Percentiles rank a stretch among this genome's conserved stretches.
Evolutionary conservation across 2,797 vertebrate species (phyloP).

Genomic region (Bucorvus abyssinicus): DNA sequence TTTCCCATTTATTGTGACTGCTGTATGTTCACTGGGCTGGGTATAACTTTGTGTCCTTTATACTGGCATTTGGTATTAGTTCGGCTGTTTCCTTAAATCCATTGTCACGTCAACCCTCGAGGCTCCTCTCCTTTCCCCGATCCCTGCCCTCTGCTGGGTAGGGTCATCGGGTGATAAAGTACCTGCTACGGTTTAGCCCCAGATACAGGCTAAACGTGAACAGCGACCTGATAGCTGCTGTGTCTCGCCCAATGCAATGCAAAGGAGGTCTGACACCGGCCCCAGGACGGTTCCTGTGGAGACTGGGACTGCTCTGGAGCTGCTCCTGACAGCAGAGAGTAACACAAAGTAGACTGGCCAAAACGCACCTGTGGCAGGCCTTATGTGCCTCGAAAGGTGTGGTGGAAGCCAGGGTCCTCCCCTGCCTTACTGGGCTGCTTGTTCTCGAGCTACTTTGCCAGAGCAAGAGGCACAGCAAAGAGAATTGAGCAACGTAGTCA

Average conservation of each 20-base stretch:
- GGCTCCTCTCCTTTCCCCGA: no score
- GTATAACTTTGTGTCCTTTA: no score
- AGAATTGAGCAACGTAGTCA: rapidly evolving
- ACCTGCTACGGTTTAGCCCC: no score
- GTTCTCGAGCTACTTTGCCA: not conserved
- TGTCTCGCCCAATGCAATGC: not conserved
- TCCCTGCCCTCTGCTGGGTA: no score
- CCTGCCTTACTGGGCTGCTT: not conserved
- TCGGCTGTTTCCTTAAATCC: no score
- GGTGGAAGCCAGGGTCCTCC: not conserved
- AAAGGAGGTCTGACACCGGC: not conserved
- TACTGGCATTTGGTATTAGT: no score
- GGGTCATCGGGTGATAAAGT: no score
- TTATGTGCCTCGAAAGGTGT: not conserved
- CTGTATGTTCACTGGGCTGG: no score
- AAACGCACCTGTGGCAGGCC: not conserved
- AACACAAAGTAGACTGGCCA: not conserved
- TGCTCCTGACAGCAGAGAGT: not conserved
- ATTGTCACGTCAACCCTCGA: no score
- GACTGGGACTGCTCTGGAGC: not conserved
- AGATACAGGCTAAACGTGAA: no score
- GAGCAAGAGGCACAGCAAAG: not conserved
- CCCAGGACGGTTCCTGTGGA: not conserved
- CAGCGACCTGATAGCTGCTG: not conserved
- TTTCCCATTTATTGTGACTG: no score